These are phyloP conservation scores for Heliconius eleuchia DNA, from an alignment of 1,140 invertebrate genomes.

Conservation along the genomic window DNA sequence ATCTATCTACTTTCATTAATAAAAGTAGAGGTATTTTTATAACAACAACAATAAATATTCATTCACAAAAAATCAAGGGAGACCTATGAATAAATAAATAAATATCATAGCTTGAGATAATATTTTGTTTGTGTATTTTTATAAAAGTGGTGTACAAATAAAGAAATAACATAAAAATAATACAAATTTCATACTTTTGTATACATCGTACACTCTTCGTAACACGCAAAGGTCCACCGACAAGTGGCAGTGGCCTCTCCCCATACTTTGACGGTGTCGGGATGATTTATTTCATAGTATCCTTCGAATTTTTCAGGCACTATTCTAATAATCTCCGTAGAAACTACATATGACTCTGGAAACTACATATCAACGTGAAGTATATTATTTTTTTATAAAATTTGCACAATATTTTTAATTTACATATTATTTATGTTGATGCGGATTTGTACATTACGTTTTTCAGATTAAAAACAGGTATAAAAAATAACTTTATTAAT, in stretches of 20 bases:
- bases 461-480: no score
- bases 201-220: conserved; percentile 50
- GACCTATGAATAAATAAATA: not conserved
- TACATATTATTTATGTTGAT: no score
- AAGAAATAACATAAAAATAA: no score
- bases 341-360: conserved; percentile 62
- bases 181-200: not conserved
- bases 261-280: conserved; percentile 66
- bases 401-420: no score
- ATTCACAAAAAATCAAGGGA: not conserved
- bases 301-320: conserved; percentile 66
- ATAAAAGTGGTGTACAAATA: no score
- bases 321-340: conserved; percentile 58
- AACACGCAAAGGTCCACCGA: conserved; percentile 62
- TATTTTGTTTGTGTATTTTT: no score
- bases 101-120: no score
- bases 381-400: not conserved
- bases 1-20: no score
- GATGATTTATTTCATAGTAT: conserved; percentile 62
- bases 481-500: no score
- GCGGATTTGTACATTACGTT: no score
- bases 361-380: conserved; percentile 36
- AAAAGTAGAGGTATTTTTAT: no score
- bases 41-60: no score
- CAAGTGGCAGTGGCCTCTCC: conserved; percentile 65